Evolutionary conservation across 1,140 invertebrate species (phyloP), one percentile per base, ranked within the genome.

Genomic region (Lepidurus couesii): DNA sequence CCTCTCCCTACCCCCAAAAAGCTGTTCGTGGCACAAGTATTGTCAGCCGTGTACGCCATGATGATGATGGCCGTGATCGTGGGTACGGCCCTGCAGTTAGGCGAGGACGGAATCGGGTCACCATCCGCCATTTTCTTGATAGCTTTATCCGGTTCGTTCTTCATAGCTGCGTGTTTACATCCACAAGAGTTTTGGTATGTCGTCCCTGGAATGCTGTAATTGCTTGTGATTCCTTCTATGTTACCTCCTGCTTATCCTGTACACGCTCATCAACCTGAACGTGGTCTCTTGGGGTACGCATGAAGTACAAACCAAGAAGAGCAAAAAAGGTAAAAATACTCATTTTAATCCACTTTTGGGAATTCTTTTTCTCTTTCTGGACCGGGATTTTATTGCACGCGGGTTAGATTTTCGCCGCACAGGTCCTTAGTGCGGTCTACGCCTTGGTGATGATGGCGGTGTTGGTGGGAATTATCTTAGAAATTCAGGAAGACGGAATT

Each of bases 51-150:
- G 6, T 99, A 99, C 85, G 96, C 97, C 7, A 89, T 99, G 84
- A 92, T 99, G 80, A 99, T 99, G 97, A 97, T 99, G 92, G 96
- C 98, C 82, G 97, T 99, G 6, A 94, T 99, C 78, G 97, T 99
- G n/a, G 97, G 97, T 90, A 98, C 97, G 0, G 94, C 95, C 0
- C 89, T 98, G n/a, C 96, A 98, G 84, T 89, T 98, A 82, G 93
- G 94, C 42, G 95, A 97, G 89, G 95, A 97, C 88, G 95, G 96
- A 42, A 90, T 96, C 74, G 95, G 94, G 74, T 96, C 95, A 8
- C 95, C 96, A 3, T 96, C 97, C 53, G 95, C 97, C n/a, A 96
- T 99, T 84, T 99, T 99, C 88, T 90, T 99, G 83, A 94, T 98
- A 85, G 91, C 93, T 0, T 89, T 98, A 84, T 91, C 95, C 74